Base-by-base conservation (phyloP, 2,797 vertebrate species). In the Gallinago nigripennis region DNA sequence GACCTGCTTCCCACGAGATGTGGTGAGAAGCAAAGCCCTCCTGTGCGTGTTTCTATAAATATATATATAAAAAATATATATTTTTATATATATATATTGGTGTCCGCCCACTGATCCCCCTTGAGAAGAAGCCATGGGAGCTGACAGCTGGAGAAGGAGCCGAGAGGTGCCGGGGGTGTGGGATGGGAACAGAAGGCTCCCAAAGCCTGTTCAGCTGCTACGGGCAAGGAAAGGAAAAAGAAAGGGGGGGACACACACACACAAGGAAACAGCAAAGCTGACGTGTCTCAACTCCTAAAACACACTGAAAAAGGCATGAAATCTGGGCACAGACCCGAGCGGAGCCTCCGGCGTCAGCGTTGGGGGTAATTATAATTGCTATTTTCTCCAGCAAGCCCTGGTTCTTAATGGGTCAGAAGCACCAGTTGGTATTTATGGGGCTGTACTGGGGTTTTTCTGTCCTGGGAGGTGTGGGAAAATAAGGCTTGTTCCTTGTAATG, bases 121-220 rank as follows among this genome's bases (percentile, higher is more conserved):
- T 23, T 23, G 35, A 93, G 96, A 91, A 58, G 92, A 60, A 97
- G 96, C 96, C 37, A 41, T 53, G 95, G 37, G 92, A 76, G 95
- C 90, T 96, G 97, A 95, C 89, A 96, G 96, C 95, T 96, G 95
- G 95, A 61, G 93, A 56, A 46, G 93, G 95, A 94, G 95, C 80
- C 30, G 45, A 81, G 96, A 96, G 95, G 97, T 91, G 94, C 96
- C 33, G 91, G 89, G 88, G 54, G 7, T 81, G 94, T 89, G 92
- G 88, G 82, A 93, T 65, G 90, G 94, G 82, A 97, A 95, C 96
- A 97, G 96, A 97, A 95, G 97, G 96, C 82, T 96, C 61, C 4
- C 4, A 31, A 78, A 94, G 94, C 71, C 94, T 97, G 77, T 84
- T 96, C 87, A 90, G 93, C 92, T 96, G 93, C 96, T 88, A 77